Evolutionary conservation across 1,140 invertebrate species (phyloP).

Genomic region (Babylonia areolata): DNA sequence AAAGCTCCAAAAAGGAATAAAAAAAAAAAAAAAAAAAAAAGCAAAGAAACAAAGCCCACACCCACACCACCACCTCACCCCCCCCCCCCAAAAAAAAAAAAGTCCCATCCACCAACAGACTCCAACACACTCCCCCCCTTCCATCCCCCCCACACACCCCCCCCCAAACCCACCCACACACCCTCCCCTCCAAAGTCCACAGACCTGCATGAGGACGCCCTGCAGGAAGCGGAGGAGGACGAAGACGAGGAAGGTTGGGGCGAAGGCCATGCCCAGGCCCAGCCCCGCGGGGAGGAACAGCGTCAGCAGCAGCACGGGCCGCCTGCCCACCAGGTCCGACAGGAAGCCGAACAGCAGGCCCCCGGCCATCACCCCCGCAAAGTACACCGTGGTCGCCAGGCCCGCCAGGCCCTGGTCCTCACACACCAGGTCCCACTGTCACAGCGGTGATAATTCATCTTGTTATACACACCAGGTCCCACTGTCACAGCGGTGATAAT

Average conservation of each 20-base stretch:
- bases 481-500: no score
- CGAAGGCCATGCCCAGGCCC: conserved; percentile 77
- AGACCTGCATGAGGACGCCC: conserved; percentile 68
- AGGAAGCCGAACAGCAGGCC: conserved; percentile 86
- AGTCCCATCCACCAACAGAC: neutral
- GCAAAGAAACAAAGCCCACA: no score
- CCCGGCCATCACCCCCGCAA: conserved; percentile 86
- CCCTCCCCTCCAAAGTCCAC: no score
- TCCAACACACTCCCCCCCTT: neutral
- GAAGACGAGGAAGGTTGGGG: conserved; percentile 55
- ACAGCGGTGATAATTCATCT: no score
- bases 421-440: conserved; percentile 89
- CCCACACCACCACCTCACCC: no score
- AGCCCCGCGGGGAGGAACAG: conserved; percentile 78
- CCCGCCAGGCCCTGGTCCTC: conserved; percentile 82
- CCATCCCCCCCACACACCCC: neutral
- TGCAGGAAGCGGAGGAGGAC: conserved; percentile 62
- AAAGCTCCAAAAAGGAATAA: no score
- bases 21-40: no score
- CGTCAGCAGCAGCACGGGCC: conserved; percentile 80
- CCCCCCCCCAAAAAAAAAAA: no score
- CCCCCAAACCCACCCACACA: no score
- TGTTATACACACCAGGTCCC: no score
- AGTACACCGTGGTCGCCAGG: conserved; percentile 85
- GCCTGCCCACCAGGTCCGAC: conserved; percentile 81